Percentiles rank a stretch among this genome's conserved stretches.
Evolutionary conservation across 2,113 vertebrate genomes (phyloP).

Genomic region (Cairina moschata): DNA sequence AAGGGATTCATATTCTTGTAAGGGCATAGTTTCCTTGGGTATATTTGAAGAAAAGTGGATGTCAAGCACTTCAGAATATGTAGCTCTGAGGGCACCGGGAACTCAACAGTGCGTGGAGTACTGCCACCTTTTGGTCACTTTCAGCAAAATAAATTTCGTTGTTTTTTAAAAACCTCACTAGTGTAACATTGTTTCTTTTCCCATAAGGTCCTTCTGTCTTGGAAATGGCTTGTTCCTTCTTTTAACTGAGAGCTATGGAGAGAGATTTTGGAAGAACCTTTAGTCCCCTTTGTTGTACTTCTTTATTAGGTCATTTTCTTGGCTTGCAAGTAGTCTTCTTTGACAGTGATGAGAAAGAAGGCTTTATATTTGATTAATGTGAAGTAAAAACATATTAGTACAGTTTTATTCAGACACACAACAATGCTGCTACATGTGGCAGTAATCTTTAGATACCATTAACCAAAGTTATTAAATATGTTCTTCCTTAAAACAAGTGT

Average conservation of each 20-base stretch:
- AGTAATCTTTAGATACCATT: background rate
- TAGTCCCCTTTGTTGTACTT: background rate
- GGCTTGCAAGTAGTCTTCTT: constrained; percentile 15
- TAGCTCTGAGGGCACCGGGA: background rate
- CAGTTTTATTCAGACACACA: background rate
- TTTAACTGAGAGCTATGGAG: background rate
- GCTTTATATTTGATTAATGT: background rate
- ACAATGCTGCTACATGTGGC: background rate
- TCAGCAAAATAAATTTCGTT: background rate
- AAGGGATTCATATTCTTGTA: background rate
- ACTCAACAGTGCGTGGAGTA: constrained; percentile 6
- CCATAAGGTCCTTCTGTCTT: constrained; percentile 23
- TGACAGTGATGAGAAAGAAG: constrained; percentile 18
- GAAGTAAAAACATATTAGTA: background rate
- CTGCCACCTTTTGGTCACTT: constrained; percentile 76
- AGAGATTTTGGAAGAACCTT: background rate
- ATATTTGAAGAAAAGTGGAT: background rate
- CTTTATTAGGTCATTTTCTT: background rate
- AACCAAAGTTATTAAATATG: background rate
- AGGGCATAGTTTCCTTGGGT: background rate
- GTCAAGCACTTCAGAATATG: background rate
- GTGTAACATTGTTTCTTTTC: constrained; percentile 38
- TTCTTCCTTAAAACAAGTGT: background rate
- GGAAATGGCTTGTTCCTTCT: background rate
- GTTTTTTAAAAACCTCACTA: background rate